Conservation (phyloP, 2,113 vertebrate species). For the Pontoporia blainvillei region DNA sequence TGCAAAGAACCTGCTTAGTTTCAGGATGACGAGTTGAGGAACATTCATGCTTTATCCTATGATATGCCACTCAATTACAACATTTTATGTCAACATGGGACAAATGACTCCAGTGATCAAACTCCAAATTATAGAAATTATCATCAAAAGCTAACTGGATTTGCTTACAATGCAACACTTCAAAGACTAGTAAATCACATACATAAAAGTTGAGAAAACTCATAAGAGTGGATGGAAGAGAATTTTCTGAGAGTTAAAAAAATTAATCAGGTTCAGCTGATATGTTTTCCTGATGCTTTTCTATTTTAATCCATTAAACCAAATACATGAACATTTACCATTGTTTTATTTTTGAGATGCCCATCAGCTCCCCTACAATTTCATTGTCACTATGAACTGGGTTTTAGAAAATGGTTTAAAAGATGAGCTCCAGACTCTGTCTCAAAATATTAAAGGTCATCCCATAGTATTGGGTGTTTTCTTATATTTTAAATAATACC, state of each 20-base stretch:
- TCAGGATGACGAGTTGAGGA: neutral
- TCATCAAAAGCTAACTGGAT: conserved; percentile 2
- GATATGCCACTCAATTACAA: neutral
- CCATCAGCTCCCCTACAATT: neutral
- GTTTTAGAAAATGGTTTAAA: neutral
- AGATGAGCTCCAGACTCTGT: neutral
- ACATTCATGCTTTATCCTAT: neutral
- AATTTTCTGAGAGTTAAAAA: conserved; percentile 10
- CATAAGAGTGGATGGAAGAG: neutral
- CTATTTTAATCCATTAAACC: neutral
- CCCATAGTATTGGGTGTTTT: neutral
- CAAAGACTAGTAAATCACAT: neutral
- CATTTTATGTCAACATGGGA: neutral
- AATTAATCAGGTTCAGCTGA: neutral
- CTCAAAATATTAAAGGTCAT: neutral
- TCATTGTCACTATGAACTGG: neutral
- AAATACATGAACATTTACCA: neutral
- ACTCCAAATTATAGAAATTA: conserved; percentile 11
- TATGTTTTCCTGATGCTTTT: neutral
- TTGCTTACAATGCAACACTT: conserved; percentile 18
- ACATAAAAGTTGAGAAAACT: conserved; percentile 23
- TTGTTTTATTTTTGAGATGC: neutral
- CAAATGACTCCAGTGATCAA: neutral
- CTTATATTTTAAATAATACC: neutral
- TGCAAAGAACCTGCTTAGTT: neutral